A percentile compares a stretch with the other conserved stretches of the same genome.
phyloP scores from a whole-genome alignment of 2,797 vertebrate species.

The Pterois miles region DNA sequence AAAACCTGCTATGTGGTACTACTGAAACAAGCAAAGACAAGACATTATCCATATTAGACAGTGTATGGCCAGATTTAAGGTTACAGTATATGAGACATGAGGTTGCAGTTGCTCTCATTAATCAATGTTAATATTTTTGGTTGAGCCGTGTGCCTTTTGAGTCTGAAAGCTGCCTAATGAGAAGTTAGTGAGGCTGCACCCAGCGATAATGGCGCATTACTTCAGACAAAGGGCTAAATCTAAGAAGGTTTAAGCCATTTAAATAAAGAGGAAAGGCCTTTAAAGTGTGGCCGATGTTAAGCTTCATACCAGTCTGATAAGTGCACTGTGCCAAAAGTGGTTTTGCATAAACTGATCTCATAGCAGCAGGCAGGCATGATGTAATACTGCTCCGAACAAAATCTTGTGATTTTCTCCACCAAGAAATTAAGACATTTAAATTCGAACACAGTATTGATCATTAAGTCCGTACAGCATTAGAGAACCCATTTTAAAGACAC shows the following conservation, averaged over 20 bases:
- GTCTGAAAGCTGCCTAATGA: conserved; percentile 3
- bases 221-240: conserved; percentile 39
- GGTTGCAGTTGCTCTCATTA: conserved; percentile 39
- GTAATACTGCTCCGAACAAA: neutral
- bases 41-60: neutral
- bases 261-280: conserved; percentile 59
- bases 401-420: neutral
- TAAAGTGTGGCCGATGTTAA: conserved; percentile 47
- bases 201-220: neutral
- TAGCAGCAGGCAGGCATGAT: neutral
- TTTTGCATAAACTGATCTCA: conserved; percentile 31
- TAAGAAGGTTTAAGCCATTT: conserved; percentile 69
- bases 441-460: conserved; percentile 29
- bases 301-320: conserved; percentile 73
- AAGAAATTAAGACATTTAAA: conserved; percentile 9
- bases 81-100: neutral
- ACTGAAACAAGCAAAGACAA: neutral
- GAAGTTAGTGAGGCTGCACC: conserved; percentile 30
- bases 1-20: neutral
- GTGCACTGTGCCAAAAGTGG: conserved; percentile 49
- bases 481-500: conserved; percentile 19
- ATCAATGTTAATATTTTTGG: neutral
- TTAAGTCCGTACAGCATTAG: conserved; percentile 9
- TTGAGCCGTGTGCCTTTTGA: neutral
- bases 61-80: neutral